A percentile compares a stretch with the other conserved stretches of the same genome.
phyloP scores from a whole-genome alignment of 2,888 invertebrate genomes.

The Tipula unca region DNA sequence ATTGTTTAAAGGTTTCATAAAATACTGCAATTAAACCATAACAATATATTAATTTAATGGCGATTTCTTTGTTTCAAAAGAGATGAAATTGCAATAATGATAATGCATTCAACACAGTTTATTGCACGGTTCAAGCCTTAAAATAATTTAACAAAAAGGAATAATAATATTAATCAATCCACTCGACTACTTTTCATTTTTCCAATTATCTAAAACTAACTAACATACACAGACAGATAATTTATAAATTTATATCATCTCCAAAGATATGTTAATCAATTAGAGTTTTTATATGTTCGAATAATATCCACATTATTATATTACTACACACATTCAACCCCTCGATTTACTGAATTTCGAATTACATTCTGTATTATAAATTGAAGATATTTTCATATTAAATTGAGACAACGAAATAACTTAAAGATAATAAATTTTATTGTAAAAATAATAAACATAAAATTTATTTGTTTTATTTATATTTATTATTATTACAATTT shows the following conservation, averaged over 20 bases:
- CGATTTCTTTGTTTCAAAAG: too few species aligned
- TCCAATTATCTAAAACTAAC: not conserved
- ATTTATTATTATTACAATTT: constrained; percentile 8
- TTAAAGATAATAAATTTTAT: not conserved
- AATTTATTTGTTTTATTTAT: constrained; percentile 8
- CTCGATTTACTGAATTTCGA: not conserved
- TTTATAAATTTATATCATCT: not conserved
- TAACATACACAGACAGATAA: not conserved
- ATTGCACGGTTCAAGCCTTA: not conserved
- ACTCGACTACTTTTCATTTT: too few species aligned
- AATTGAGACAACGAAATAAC: not conserved
- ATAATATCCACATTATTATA: not conserved
- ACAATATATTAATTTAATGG: too few species aligned
- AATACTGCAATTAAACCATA: too few species aligned
- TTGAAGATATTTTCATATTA: not conserved
- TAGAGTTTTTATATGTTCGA: not conserved
- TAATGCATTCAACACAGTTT: not conserved
- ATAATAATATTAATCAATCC: too few species aligned
- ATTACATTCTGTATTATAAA: not conserved
- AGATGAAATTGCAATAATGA: too few species aligned
- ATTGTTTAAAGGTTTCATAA: too few species aligned
- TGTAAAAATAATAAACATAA: not conserved
- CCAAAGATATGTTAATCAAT: not conserved
- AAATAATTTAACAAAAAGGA: not conserved
- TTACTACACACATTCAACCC: not conserved